These are phyloP conservation scores for Pogonomyrmex californicus DNA, from an alignment of 1,140 invertebrate species.

Conservation along the genomic window DNA sequence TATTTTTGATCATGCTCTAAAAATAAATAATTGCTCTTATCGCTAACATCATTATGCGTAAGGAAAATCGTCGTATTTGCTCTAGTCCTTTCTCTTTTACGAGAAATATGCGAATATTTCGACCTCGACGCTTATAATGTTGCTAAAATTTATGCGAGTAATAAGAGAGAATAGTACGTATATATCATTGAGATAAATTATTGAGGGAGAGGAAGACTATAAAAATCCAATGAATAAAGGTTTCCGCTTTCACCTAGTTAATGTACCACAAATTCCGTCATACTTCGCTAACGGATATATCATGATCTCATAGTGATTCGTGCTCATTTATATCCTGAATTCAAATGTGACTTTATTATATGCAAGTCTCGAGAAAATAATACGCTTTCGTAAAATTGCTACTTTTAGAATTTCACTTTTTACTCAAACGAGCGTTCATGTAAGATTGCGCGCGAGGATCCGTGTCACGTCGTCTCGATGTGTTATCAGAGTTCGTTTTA, in stretches of 20 bases:
- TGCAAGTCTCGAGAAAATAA: background rate
- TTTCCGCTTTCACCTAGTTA: conserved; percentile 49
- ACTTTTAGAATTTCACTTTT: conserved; percentile 47
- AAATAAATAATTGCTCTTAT: background rate
- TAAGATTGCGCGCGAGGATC: conserved; percentile 22
- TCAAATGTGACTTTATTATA: background rate
- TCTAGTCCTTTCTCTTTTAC: conserved; percentile 26
- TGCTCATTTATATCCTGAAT: conserved; percentile 32
- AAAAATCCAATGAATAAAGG: conserved; percentile 32
- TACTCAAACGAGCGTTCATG: background rate
- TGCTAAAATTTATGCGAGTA: conserved; percentile 49
- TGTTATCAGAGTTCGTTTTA: conserved; percentile 45
- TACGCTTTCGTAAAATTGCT: conserved; percentile 18
- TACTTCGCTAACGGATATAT: conserved; percentile 4
- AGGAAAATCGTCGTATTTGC: conserved; percentile 2
- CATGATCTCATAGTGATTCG: conserved; percentile 24
- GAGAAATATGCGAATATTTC: conserved; percentile 4
- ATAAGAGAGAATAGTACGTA: conserved; percentile 41
- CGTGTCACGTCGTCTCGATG: conserved; percentile 37
- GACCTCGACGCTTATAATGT: background rate
- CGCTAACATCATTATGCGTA: conserved; percentile 3
- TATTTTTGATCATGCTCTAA: background rate
- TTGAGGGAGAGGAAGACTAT: conserved; percentile 10
- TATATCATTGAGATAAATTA: conserved; percentile 41
- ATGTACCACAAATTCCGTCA: conserved; percentile 42